Evolutionary conservation across 1,140 invertebrate species (phyloP), one percentile per base, ranked within the genome.

Genomic region (Cherax quadricarinatus): DNA sequence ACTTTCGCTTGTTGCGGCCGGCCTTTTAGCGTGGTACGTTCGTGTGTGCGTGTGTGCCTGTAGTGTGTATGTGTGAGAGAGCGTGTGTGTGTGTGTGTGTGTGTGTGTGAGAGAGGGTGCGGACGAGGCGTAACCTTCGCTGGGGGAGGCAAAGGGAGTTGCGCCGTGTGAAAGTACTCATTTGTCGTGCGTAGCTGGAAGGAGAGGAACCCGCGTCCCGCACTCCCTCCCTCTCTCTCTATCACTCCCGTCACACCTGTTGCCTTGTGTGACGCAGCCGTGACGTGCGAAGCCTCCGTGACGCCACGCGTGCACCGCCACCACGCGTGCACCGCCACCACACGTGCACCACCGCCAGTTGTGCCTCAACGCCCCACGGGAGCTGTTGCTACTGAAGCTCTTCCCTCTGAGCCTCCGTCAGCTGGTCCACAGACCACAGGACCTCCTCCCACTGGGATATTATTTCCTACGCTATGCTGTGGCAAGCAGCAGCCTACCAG

Each of bases 1-100:
- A 89, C 88, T 89, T 89, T 89, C 88, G 88, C 88, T 89, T 89
- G 88, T 89, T 89, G 88, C 80, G 88, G 80, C 88, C 79, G 88
- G 75, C 80, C 88, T 89, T 88, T 88, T 60, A 53, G 41, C 24
- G 57, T 30, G 60, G 88, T 89, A 30, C 18, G 83, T 85, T 21
- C 41, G 83, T 85, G 53, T 60, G 79, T 81, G 79, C 51, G 79
- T 81, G 79, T 60, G 53, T 83, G 79, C 18, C 60, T 70, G 0
- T 0, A 1, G 57, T 57, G 88, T 89, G 57, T 14, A 80, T 89
- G 57, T 48, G 81, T 62, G 83, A 24, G 83, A 62, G 53, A 24
- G 10, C 21, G 41, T 81, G 79, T 51, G 79, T 53, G 81, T 60
- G 86, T 80, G 78, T 80, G 86, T 57, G 53, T 53, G 62, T 49